Evolutionary conservation across 2,888 invertebrate genomes (phyloP).

Genomic region (Lycaena phlaeas): DNA sequence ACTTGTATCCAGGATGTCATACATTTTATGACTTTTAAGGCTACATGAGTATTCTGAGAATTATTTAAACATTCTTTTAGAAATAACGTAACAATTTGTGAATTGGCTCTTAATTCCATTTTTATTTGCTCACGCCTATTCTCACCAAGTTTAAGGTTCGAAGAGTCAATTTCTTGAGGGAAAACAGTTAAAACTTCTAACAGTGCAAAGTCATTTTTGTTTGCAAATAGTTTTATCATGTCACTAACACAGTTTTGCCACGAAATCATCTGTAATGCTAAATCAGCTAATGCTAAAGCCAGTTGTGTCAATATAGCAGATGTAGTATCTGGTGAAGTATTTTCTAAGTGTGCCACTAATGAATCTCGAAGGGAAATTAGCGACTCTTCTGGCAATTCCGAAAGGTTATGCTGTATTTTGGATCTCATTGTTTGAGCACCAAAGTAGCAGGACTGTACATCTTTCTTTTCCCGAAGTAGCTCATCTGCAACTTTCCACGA

Average conservation of each 20-base stretch:
- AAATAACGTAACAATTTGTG: slow-evolving; percentile 84
- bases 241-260: slow-evolving; percentile 94
- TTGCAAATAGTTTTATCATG: slow-evolving; percentile 83
- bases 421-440: slow-evolving; percentile 98
- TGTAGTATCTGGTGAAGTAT: slow-evolving; percentile 85
- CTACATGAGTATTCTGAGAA: slow-evolving; percentile 77
- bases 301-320: slow-evolving; percentile 92
- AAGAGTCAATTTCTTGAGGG: slow-evolving; percentile 94
- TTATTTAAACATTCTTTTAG: slow-evolving; percentile 82
- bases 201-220: slow-evolving; percentile 83
- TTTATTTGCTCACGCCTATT: slow-evolving; percentile 91
- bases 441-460: slow-evolving; percentile 95
- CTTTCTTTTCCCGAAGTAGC: slow-evolving; percentile 88
- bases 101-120: slow-evolving; percentile 82
- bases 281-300: slow-evolving; percentile 92
- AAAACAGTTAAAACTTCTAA: slow-evolving; percentile 94
- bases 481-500: slow-evolving; percentile 98
- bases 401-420: slow-evolving; percentile 93
- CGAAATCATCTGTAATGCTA: slow-evolving; percentile 92
- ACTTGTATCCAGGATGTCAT: slow-evolving; percentile 94
- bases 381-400: slow-evolving; percentile 90
- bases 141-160: slow-evolving; percentile 87
- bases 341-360: slow-evolving; percentile 87
- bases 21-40: slow-evolving; percentile 84
- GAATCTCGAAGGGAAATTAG: slow-evolving; percentile 92